Conservation (phyloP, 2,888 invertebrate species). For the Anodontia alba region DNA sequence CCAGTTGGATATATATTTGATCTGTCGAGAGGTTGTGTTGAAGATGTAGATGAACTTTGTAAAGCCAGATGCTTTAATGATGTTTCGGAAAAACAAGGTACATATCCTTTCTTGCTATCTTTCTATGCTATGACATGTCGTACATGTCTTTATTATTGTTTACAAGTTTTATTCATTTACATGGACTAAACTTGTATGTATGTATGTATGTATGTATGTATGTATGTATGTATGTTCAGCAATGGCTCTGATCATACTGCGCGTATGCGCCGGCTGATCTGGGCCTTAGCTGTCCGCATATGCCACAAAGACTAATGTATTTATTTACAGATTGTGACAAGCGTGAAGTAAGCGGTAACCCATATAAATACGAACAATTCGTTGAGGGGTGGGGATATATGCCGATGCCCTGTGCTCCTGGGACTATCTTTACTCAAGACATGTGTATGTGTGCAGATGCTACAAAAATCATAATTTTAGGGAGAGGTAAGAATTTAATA, state of each 20-base stretch:
- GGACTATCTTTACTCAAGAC: conserved; percentile 61
- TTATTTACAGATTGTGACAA: conserved; percentile 62
- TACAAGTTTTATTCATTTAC: too few relatives aligned
- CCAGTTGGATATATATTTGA: conserved; percentile 59
- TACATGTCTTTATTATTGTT: neutral
- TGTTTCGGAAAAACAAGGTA: conserved; percentile 13
- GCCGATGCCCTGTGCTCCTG: conserved; percentile 66
- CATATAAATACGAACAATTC: conserved; percentile 59
- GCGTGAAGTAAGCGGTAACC: conserved; percentile 46
- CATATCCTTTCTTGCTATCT: neutral
- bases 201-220: too few relatives aligned
- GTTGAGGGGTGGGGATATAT: conserved; percentile 65
- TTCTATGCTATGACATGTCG: neutral
- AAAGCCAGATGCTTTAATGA: conserved; percentile 41
- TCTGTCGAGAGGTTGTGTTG: conserved; percentile 59
- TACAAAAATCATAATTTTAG: neutral
- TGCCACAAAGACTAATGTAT: too few relatives aligned
- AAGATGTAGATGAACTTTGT: conserved; percentile 37
- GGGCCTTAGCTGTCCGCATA: too few relatives aligned
- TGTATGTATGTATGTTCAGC: too few relatives aligned
- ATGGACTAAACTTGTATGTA: too few relatives aligned
- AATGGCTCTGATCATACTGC: too few relatives aligned
- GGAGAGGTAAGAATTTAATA: neutral
- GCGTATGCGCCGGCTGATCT: too few relatives aligned
- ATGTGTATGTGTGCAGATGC: conserved; percentile 36